Evolutionary conservation across 2,113 vertebrate species (phyloP), one percentile per base, ranked within the genome.

Genomic region (Heterocephalus glaber): DNA sequence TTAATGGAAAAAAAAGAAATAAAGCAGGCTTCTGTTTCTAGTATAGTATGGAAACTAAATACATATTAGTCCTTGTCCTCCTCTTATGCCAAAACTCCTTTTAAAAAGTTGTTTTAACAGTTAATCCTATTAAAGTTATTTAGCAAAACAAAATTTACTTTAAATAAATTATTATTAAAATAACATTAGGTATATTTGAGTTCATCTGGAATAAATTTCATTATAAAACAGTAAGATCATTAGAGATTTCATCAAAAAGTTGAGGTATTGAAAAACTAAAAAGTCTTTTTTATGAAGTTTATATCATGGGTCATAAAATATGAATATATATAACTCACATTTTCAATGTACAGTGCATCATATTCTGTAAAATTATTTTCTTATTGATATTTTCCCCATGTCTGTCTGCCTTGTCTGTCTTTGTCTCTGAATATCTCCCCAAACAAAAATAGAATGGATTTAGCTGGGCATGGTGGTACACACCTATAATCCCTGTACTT

Each of bases 401-500:
- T 74, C 4, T 44, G 4, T 74, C 70, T 74, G 41, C 24, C 41
- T 58, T 74, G 5, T 90, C 20, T 86, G 5, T 84, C 87, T 95
- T 60, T 74, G 5, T 93, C 56, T 83, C 56, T 92, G 54, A 81
- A 2, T 61, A 13, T 94, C 66, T 88, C 24, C 66, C 65, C 82
- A 95, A 82, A 77, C 94, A 85, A 96, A 95, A 89, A 89, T 66
- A 38, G 13, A 76, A 35, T 74, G 38, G 41, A 44, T 26, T 74
- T 22, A 74, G 11, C 38, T 74, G 38, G 19, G 19, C 17, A 20
- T 22, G 17, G n/a, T 44, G 22, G 70, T 22, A 14, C 24, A 44
- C 70, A 74, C 22, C 22, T 44, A 41, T 74, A 74, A 74, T 74
- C 41, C 3, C 24, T 26, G 12, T 3, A 72, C 11, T 28, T 2